Evolutionary conservation across 2,113 vertebrate species (phyloP).

Genomic region (Rhineura floridana): DNA sequence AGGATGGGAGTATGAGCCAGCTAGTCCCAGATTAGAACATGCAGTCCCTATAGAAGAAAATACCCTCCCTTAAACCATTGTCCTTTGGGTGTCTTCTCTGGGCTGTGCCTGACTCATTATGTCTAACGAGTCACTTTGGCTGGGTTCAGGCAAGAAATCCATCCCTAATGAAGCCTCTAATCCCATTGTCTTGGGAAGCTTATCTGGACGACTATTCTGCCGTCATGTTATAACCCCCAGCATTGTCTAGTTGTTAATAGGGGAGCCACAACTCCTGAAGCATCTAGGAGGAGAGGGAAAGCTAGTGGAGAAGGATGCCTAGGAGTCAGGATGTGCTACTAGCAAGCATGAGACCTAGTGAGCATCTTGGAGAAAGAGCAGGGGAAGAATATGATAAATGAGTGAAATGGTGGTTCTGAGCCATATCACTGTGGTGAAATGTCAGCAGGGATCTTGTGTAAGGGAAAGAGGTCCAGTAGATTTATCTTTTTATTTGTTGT

Average conservation of each 20-base stretch:
- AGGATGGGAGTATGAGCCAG: not conserved
- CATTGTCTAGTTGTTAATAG: not conserved
- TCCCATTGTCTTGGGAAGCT: constrained; percentile 19
- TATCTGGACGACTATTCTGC: not conserved
- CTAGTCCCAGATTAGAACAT: not conserved
- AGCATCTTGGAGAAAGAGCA: constrained; percentile 1
- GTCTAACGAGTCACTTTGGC: not conserved
- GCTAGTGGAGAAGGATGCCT: not conserved
- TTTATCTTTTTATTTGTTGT: not conserved
- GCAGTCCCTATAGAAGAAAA: not conserved
- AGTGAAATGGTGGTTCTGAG: not conserved
- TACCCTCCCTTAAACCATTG: not conserved
- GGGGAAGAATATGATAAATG: not conserved
- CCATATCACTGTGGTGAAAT: not conserved
- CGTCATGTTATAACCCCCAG: not conserved
- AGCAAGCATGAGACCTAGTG: not conserved
- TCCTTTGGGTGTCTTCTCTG: constrained; percentile 3
- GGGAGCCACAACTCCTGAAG: not conserved
- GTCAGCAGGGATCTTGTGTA: not conserved
- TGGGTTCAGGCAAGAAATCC: constrained; percentile 10
- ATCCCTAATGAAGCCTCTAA: constrained; percentile 27
- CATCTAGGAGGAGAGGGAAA: too few relatives aligned
- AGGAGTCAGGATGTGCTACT: not conserved
- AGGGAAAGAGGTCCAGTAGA: not conserved
- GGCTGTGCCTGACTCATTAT: constrained; percentile 6